phyloP scores from a whole-genome alignment of 2,797 vertebrate species.

The Xyrichtys novacula region DNA sequence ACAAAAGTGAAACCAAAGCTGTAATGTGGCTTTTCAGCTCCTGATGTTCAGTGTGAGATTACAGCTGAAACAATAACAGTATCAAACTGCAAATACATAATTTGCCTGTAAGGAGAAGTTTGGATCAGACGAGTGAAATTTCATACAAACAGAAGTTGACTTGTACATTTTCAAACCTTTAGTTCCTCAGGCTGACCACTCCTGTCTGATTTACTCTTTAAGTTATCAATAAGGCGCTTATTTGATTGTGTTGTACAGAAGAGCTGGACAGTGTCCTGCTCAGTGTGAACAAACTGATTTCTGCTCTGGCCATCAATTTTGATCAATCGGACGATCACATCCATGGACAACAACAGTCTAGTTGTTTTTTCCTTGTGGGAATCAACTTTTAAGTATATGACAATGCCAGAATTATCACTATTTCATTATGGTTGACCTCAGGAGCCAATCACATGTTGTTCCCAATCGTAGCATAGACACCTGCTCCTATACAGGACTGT shows the following conservation, averaged over 20 bases:
- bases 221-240: not conserved
- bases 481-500: too few species aligned
- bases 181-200: not conserved
- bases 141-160: conserved; percentile 9
- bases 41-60: not conserved
- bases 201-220: conserved; percentile 4
- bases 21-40: not conserved
- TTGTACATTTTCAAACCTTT: conserved; percentile 1
- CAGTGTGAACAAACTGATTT: not conserved
- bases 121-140: conserved; percentile 1
- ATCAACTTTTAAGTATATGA: too few species aligned
- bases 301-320: too few species aligned
- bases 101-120: not conserved
- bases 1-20: conserved; percentile 1
- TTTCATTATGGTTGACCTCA: too few species aligned
- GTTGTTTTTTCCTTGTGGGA: too few species aligned
- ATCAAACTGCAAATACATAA: not conserved
- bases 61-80: not conserved
- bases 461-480: too few species aligned
- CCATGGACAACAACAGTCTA: too few species aligned
- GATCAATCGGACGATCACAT: too few species aligned
- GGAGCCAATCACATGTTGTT: too few species aligned
- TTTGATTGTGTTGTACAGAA: not conserved
- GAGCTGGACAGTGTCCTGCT: not conserved
- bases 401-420: too few species aligned